Percentiles rank a stretch among this genome's conserved stretches.
phyloP scores from a whole-genome alignment of 2,113 vertebrate genomes.

The Hyaena hyaena region DNA sequence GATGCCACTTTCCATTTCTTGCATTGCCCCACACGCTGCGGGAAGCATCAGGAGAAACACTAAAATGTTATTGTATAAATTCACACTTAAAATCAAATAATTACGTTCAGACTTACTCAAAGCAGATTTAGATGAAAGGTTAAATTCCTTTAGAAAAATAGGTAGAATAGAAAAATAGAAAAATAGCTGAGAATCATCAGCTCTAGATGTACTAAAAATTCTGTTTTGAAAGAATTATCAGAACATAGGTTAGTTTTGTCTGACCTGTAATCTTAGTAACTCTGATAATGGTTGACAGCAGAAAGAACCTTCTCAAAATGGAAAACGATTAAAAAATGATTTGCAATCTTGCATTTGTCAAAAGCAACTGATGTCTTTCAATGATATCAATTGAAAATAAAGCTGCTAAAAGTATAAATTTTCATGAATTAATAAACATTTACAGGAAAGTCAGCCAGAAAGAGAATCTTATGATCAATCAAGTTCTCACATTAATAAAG shows the following conservation, averaged over 20 bases:
- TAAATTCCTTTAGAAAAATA: background rate
- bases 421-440: background rate
- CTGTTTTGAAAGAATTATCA: background rate
- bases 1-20: background rate
- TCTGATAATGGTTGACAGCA: background rate
- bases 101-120: background rate
- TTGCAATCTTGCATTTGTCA: background rate
- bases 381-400: background rate
- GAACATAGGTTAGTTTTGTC: background rate
- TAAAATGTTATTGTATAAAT: background rate
- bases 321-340: background rate
- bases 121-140: background rate
- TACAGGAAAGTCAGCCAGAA: background rate
- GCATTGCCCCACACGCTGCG: background rate
- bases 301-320: background rate
- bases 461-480: background rate
- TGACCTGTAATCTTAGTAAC: background rate
- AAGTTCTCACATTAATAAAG: background rate
- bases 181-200: background rate
- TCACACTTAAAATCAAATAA: background rate
- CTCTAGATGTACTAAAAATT: background rate
- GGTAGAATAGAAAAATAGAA: background rate
- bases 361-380: background rate
- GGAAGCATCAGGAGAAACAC: background rate
- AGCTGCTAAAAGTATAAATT: background rate